Evolutionary conservation across 2,797 vertebrate species (phyloP).

Genomic region (Gymnoscopelus braueri): DNA sequence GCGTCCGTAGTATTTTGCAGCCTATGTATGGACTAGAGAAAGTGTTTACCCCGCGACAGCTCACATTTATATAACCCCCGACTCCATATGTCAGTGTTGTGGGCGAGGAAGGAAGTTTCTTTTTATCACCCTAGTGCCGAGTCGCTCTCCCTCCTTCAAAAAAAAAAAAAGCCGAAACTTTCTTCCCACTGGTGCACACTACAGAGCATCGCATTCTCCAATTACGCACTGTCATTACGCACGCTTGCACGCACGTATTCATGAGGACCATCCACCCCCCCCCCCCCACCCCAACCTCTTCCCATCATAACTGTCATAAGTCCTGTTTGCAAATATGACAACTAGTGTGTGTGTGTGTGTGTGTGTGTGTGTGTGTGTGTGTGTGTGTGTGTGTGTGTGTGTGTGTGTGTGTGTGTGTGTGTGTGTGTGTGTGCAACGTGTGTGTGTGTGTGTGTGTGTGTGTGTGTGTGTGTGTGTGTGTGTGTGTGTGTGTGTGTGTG

Average conservation of each 20-base stretch:
- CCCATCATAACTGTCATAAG: constrained; percentile 1
- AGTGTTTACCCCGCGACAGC: constrained; percentile 2
- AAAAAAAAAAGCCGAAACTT: background rate
- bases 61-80: constrained; percentile 51
- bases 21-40: background rate
- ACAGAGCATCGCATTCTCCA: constrained; percentile 33
- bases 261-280: background rate
- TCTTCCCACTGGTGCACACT: background rate
- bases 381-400: too few relatives aligned
- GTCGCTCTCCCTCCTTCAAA: background rate
- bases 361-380: too few relatives aligned
- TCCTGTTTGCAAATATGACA: too few relatives aligned
- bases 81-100: constrained; percentile 50
- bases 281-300: constrained; percentile 40
- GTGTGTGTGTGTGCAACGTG: too few relatives aligned
- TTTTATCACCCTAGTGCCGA: constrained; percentile 6
- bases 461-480: background rate
- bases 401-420: too few relatives aligned
- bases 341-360: too few relatives aligned
- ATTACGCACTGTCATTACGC: constrained; percentile 59
- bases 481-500: background rate
- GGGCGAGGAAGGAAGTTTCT: constrained; percentile 62
- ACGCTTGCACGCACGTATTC: constrained; percentile 31
- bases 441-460: background rate
- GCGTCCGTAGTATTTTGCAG: background rate